These are phyloP conservation scores for Siphlonurus alternatus DNA, from an alignment of 2,888 invertebrate species.

Conservation along the genomic window DNA sequence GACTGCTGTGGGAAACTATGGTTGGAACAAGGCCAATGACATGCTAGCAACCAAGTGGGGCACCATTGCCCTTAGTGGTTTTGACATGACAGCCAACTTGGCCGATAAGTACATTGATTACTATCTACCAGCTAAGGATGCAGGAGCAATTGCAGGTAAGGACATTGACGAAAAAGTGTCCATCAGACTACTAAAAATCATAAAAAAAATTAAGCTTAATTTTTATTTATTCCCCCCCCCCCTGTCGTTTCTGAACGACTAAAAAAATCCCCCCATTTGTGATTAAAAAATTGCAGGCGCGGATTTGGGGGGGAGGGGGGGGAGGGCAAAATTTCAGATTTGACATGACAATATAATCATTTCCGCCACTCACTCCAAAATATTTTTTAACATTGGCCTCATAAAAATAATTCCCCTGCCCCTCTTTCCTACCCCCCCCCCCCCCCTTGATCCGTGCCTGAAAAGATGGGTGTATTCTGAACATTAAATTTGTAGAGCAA, in stretches of 20 bases:
- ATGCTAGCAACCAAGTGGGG: constrained; percentile 51
- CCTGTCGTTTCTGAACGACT: neutral
- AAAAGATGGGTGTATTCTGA: too few species aligned
- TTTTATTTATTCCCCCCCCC: neutral
- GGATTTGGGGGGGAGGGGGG: too few species aligned
- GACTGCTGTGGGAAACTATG: constrained; percentile 28
- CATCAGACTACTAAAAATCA: constrained; percentile 13
- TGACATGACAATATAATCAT: too few species aligned
- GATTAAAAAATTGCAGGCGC: too few species aligned
- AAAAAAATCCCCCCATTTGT: neutral
- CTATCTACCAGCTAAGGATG: constrained; percentile 46
- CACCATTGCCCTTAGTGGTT: constrained; percentile 43
- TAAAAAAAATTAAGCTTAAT: neutral
- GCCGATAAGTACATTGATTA: constrained; percentile 58
- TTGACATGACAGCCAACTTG: constrained; percentile 47
- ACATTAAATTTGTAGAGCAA: too few species aligned
- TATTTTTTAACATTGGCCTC: too few species aligned
- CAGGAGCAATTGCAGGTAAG: constrained; percentile 33
- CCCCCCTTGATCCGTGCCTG: too few species aligned
- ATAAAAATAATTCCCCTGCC: too few species aligned
- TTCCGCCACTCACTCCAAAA: too few species aligned
- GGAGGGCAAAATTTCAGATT: too few species aligned
- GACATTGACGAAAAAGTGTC: constrained; percentile 5
- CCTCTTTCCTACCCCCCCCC: too few species aligned
- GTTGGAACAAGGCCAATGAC: constrained; percentile 55